Evolutionary conservation across 2,888 invertebrate genomes (phyloP), one percentile per base, ranked within the genome.

Genomic region (Monopis laevigella): DNA sequence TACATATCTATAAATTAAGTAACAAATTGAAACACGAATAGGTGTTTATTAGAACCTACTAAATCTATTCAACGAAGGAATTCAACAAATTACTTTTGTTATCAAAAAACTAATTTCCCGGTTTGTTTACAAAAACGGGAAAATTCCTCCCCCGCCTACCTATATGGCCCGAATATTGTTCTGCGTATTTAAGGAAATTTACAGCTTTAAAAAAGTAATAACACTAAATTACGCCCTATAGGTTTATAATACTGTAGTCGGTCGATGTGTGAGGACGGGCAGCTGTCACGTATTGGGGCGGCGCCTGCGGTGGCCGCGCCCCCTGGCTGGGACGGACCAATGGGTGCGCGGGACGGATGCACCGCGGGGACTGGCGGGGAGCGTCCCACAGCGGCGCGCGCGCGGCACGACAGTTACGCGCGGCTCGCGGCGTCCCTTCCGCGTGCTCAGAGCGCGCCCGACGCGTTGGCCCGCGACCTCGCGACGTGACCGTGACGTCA

Each of bases 401-500:
- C 28, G 27, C 17, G 30, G 46, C 43, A 47, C 48, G 51, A 42
- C 64, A 64, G 67, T 65, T 51, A 44, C 61, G 56, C 62, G 65
- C 58, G 59, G 60, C 46, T 43, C 43, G 45, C 52, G 45, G 50
- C 53, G 61, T 51, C 50, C 50, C 43, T 45, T 40, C 43, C 28
- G 43, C 43, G 46, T 39, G 21, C 34, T 29, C 19, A 42, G 42
- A 34, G 53, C 44, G 44, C 30, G n/a, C 40, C 8, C 11, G 26
- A 14, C 17, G 29, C 10, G 30, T 13, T 17, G 10, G 27, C 39
- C 12, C 36, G 28, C 6, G 14, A 18, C 28, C 29, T 16, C 29
- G 19, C 14, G 38, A 47, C 36, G 45, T 42, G 42, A 41, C 40
- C 34, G 44, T 27, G 16, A 43, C 39, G 38, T 46, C 40, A 40